These are phyloP conservation scores for Eudiplozoon nipponicum DNA, from an alignment of 2,888 invertebrate species.

Conservation along the genomic window DNA sequence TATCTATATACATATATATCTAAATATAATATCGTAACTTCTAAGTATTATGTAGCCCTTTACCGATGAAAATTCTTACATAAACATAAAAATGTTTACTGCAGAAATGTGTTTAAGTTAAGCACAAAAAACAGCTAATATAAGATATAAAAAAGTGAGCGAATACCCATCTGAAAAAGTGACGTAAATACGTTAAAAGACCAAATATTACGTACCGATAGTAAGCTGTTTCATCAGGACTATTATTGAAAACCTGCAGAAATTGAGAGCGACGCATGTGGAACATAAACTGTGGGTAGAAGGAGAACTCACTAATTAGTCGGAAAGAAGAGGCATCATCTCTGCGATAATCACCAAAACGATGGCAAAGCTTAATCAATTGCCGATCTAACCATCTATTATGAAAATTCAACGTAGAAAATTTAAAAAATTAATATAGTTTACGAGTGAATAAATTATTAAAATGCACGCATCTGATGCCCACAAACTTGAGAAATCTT, in stretches of 20 bases:
- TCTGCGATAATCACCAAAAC: conserved; percentile 86
- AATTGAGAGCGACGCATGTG: conserved; percentile 87
- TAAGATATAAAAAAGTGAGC: too few species aligned
- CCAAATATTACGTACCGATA: conserved; percentile 38
- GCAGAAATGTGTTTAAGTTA: too few species aligned
- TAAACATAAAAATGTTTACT: too few species aligned
- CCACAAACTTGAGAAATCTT: too few species aligned
- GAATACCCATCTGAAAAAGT: too few species aligned
- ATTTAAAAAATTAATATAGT: not conserved
- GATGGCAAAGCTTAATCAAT: conserved; percentile 86
- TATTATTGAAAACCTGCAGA: conserved; percentile 74
- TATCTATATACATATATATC: too few species aligned
- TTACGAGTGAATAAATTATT: not conserved
- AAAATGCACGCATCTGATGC: too few species aligned
- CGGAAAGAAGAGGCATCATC: conserved; percentile 85
- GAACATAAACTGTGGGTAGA: conserved; percentile 99
- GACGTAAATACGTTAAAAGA: too few species aligned
- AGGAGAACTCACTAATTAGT: conserved; percentile 68
- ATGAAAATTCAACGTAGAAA: not conserved
- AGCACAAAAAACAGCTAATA: too few species aligned
- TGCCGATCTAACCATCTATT: conserved; percentile 82
- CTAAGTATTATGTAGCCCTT: too few species aligned
- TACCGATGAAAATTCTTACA: too few species aligned
- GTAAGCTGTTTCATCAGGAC: conserved; percentile 91
- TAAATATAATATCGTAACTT: too few species aligned